Evolutionary conservation across 2,888 invertebrate species (phyloP), one percentile per base, ranked within the genome.

Genomic region (Acrobasis suavella): DNA sequence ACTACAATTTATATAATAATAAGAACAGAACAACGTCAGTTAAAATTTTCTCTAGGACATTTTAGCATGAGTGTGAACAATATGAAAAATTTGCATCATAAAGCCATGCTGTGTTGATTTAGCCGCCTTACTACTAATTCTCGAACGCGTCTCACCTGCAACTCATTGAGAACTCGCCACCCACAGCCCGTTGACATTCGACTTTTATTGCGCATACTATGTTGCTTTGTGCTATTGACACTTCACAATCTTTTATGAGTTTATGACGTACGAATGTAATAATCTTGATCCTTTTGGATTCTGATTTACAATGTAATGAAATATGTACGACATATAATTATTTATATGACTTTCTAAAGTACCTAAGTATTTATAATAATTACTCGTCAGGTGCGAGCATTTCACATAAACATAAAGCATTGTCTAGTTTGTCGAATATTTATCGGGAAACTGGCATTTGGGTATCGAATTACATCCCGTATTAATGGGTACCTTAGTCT

Each of bases 221-320:
- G 80, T 80, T 80, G 80, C 80, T 81, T 80, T 81, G 80, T 73
- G 70, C 65, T 64, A 65, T 64, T 63, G 64, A 69, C 52, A 60
- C 68, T 65, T 70, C 69, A 63, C 65, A 64, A 65, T 68, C 70
- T 75, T 77, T 79, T 78, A 78, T 68, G 74, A 62, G 74, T 77
- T 79, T 78, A 78, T 68, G 74, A 62, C 16, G 56, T 56, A 42
- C 17, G 39, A 56, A 42, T 56, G 56, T 16, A 38, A 10, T 14
- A 22, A 39, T 12, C 14, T 32, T 32, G 32, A 10, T 15, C 17
- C 37, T 15, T 15, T 37, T 15, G 22, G 22, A 42, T 22, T 15
- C 42, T 46, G 56, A 42, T 56, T 15, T 56, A 14, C 46, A 14
- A 46, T 14, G 14, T 46, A 46, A 46, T 46, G 12, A 46, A 32